phyloP scores from a whole-genome alignment of 2,797 vertebrate genomes.

The Microhierax caerulescens region DNA sequence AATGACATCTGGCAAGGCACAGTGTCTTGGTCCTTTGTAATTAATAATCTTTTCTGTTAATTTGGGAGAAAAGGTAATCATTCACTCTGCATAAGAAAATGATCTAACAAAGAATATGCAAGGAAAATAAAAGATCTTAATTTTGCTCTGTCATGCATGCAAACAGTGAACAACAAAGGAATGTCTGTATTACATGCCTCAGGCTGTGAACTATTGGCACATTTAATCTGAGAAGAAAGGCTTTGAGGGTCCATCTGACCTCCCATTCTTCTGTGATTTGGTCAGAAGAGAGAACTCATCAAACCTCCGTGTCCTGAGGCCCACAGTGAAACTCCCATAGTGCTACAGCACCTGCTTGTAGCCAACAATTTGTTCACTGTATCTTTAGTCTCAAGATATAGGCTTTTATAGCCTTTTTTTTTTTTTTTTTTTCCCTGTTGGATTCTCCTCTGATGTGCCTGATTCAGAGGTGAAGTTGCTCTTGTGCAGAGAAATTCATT shows the following conservation, averaged over 20 bases:
- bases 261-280: background rate
- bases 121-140: background rate
- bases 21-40: background rate
- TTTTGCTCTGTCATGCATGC: accelerated
- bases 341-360: background rate
- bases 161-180: background rate
- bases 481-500: background rate
- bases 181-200: background rate
- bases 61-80: background rate
- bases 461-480: background rate
- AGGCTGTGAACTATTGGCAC: background rate
- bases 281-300: background rate
- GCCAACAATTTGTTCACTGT: background rate
- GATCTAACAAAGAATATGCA: background rate
- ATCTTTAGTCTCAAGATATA: background rate
- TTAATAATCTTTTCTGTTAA: background rate
- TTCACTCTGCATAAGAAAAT: background rate
- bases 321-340: background rate
- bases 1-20: background rate
- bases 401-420: background rate
- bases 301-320: background rate
- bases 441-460: background rate
- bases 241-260: background rate
- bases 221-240: background rate
- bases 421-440: background rate